Evolutionary conservation across 2,888 invertebrate species (phyloP).

Genomic region (Disparrhopalites patrizii): DNA sequence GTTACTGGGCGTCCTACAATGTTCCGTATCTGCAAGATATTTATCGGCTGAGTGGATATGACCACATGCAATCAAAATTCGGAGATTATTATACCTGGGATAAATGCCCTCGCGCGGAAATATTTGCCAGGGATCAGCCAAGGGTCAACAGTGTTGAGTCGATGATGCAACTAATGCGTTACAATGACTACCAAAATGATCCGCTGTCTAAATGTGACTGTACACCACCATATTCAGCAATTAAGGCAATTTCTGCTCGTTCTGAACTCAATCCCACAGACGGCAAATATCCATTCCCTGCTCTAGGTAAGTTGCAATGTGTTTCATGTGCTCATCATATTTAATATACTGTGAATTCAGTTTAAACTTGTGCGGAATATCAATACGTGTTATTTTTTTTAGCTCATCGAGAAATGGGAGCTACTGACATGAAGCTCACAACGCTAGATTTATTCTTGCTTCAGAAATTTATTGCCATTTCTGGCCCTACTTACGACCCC

Average conservation of each 20-base stretch:
- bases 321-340: neutral
- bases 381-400: neutral
- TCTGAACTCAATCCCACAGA: slow-evolving; percentile 67
- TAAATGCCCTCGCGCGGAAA: slow-evolving; percentile 59
- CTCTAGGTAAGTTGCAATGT: slow-evolving; percentile 53
- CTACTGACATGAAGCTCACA: slow-evolving; percentile 62
- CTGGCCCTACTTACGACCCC: slow-evolving; percentile 58
- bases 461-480: slow-evolving; percentile 44
- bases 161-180: slow-evolving; percentile 62
- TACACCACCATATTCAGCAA: slow-evolving; percentile 65
- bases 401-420: slow-evolving; percentile 66
- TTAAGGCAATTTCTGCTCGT: slow-evolving; percentile 67
- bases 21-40: slow-evolving; percentile 62
- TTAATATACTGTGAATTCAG: neutral
- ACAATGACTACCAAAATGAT: slow-evolving; percentile 68
- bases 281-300: slow-evolving; percentile 66
- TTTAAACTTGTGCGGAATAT: neutral
- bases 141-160: slow-evolving; percentile 58
- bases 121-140: slow-evolving; percentile 60
- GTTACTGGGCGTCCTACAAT: slow-evolving; percentile 73
- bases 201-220: slow-evolving; percentile 65
- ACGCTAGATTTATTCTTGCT: slow-evolving; percentile 43
- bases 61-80: slow-evolving; percentile 56
- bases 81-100: slow-evolving; percentile 63
- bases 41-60: slow-evolving; percentile 62